phyloP scores from a whole-genome alignment of 35 echinoderm and acorn worm species.

The Acanthaster planci region DNA sequence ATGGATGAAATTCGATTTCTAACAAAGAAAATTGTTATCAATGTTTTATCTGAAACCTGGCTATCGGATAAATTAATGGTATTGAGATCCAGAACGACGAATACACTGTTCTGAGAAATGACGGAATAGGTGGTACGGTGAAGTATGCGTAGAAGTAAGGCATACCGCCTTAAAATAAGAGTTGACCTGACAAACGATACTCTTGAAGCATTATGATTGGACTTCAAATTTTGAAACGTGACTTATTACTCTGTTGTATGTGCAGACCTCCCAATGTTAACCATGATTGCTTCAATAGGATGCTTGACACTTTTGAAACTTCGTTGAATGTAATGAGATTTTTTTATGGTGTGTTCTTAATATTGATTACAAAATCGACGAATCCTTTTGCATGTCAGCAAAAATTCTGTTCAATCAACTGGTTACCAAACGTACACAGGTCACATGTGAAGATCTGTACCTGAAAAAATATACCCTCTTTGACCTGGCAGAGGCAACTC shows the following conservation, averaged over 20 bases:
- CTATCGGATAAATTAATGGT: background rate
- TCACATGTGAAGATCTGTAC: background rate
- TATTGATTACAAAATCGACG: background rate
- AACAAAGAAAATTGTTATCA: background rate
- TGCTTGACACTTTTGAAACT: background rate
- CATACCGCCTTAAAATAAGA: background rate
- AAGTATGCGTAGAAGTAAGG: background rate
- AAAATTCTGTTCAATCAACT: background rate
- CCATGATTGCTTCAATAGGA: slow-evolving; percentile 3
- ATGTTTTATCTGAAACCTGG: slow-evolving; percentile 12
- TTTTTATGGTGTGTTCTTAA: background rate
- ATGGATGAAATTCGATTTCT: slow-evolving; percentile 13
- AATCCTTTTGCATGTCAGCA: slow-evolving; percentile 3
- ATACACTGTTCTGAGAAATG: background rate
- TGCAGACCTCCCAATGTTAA: background rate
- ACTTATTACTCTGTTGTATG: slow-evolving; percentile 1
- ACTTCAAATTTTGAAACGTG: background rate
- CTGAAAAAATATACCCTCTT: background rate
- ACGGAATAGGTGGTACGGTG: background rate
- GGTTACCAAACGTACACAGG: background rate
- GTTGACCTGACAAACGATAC: background rate
- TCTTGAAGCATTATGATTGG: background rate
- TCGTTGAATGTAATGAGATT: background rate
- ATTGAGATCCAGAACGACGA: background rate
- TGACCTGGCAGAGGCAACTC: background rate